Percentiles rank a stretch among this genome's conserved stretches.
Evolutionary conservation across 2,113 vertebrate species (phyloP).

Genomic region (Fregata magnificens): DNA sequence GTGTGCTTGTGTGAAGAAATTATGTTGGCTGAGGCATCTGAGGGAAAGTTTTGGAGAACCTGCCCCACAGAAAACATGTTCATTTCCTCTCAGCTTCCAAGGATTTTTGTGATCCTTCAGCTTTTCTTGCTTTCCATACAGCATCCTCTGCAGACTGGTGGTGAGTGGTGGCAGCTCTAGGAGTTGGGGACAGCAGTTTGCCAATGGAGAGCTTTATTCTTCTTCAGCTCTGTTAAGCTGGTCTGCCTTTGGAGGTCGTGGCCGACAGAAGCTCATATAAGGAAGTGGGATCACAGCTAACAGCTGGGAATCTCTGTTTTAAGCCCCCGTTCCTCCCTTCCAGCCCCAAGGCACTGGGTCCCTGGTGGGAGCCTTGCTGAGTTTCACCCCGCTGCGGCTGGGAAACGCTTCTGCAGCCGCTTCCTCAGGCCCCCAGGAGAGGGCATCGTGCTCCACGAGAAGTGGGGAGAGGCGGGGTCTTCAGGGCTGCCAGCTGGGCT

Average conservation of each 20-base stretch:
- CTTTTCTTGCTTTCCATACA: background rate
- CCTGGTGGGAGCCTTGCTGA: background rate
- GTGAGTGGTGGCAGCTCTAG: background rate
- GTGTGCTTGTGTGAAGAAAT: background rate
- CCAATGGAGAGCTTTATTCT: background rate
- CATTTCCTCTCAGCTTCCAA: background rate
- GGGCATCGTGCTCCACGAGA: slow-evolving; percentile 11
- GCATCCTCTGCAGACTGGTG: background rate
- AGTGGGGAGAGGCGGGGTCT: background rate
- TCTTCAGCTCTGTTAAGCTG: background rate
- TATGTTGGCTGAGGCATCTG: background rate
- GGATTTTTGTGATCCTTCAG: background rate
- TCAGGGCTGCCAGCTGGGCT: background rate
- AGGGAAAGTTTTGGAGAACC: background rate
- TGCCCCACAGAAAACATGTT: background rate
- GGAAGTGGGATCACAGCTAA: background rate
- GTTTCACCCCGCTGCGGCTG: background rate
- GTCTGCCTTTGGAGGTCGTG: background rate
- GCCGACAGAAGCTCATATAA: background rate
- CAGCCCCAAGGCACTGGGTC: background rate
- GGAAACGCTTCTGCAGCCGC: background rate
- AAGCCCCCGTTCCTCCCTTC: background rate
- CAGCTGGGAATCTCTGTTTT: background rate
- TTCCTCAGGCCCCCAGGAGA: slow-evolving; percentile 29
- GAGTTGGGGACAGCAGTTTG: background rate